Conservation (phyloP, 2,113 vertebrate species). For the Leptocoma aspasia region DNA sequence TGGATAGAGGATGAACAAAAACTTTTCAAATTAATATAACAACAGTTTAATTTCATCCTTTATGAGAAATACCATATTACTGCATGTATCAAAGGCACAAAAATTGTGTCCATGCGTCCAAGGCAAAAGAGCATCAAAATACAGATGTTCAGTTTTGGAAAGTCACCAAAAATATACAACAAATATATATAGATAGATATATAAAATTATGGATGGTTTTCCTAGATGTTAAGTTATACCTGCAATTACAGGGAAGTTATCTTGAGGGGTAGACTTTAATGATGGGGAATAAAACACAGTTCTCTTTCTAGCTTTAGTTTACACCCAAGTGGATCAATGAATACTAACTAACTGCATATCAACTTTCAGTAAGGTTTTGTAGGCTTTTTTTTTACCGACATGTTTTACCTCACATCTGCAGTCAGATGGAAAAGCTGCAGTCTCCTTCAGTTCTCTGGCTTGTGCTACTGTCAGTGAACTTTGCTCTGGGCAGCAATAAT, state of each 20-base stretch:
- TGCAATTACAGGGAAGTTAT: neutral
- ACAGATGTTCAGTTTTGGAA: neutral
- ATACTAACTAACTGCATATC: neutral
- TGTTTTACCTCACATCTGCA: neutral
- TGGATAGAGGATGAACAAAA: neutral
- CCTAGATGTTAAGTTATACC: neutral
- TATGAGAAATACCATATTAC: neutral
- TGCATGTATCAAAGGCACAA: neutral
- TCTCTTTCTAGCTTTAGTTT: neutral
- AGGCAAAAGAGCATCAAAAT: neutral
- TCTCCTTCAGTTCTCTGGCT: neutral
- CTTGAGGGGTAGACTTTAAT: neutral
- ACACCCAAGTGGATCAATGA: neutral
- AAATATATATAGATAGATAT: neutral
- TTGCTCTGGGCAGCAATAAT: neutral
- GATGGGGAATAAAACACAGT: neutral
- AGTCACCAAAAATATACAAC: neutral
- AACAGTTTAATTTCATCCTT: neutral
- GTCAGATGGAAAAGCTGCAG: neutral
- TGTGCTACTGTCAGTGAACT: neutral
- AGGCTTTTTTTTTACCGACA: rapidly evolving
- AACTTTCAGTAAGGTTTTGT: neutral
- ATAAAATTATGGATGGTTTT: neutral
- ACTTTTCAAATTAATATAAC: neutral
- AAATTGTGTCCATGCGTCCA: rapidly evolving